Evolutionary conservation across 2,797 vertebrate genomes (phyloP).

Genomic region (Anguilla obscura): DNA sequence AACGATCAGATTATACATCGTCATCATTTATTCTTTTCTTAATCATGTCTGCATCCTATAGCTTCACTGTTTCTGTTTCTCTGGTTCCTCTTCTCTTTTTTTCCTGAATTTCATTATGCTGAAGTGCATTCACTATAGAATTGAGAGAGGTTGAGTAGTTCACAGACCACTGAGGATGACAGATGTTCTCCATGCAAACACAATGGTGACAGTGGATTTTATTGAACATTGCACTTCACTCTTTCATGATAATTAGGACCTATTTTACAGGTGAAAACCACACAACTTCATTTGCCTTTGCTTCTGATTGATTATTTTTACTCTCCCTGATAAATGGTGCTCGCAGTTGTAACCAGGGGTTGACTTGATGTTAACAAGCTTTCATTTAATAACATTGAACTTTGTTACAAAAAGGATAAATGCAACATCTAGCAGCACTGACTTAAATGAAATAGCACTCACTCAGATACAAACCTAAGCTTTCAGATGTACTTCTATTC

Average conservation of each 20-base stretch:
- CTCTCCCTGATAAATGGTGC: conserved; percentile 46
- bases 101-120: neutral
- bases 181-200: neutral
- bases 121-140: neutral
- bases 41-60: neutral
- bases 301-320: conserved; percentile 47
- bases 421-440: neutral
- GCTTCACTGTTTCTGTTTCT: neutral
- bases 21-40: neutral
- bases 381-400: conserved; percentile 30
- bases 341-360: conserved; percentile 34
- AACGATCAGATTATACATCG: conserved; percentile 58
- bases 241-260: conserved; percentile 9
- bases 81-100: neutral
- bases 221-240: neutral
- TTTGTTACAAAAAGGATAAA: conserved; percentile 30
- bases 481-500: neutral
- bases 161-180: neutral
- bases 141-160: neutral
- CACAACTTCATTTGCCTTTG: conserved; percentile 50
- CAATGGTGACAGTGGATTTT: neutral
- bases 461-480: neutral
- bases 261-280: conserved; percentile 39
- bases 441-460: conserved; percentile 15
- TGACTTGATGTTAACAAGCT: conserved; percentile 45